Conservation (phyloP, 1,140 invertebrate genomes). For the Pseudoatta argentina region DNA sequence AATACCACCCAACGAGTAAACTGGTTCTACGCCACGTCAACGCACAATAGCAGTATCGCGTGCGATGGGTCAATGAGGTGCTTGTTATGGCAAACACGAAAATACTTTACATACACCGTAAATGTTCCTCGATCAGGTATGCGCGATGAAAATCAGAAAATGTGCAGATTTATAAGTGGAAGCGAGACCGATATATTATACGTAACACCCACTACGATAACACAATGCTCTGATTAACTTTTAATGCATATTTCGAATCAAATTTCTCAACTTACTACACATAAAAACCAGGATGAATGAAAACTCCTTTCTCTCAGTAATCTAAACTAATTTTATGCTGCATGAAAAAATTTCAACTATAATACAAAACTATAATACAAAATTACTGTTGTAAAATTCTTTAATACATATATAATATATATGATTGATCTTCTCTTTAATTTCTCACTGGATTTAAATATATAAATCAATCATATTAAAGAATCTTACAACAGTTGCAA, state of each 20-base stretch:
- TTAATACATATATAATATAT: too few relatives aligned
- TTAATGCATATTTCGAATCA: background rate
- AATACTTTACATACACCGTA: conserved; percentile 85
- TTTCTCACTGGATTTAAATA: too few relatives aligned
- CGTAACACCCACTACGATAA: conserved; percentile 41
- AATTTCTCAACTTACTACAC: background rate
- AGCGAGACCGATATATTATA: conserved; percentile 47
- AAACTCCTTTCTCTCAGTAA: background rate
- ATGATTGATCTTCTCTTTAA: too few relatives aligned
- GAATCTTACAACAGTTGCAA: too few relatives aligned
- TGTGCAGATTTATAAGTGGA: conserved; percentile 54
- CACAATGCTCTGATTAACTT: too few relatives aligned
- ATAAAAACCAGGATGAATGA: background rate
- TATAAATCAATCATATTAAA: too few relatives aligned
- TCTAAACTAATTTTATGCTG: background rate
- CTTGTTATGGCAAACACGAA: conserved; percentile 85
- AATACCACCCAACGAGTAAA: conserved; percentile 82
- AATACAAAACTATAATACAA: too few relatives aligned
- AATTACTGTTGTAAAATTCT: too few relatives aligned
- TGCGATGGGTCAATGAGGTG: conserved; percentile 85
- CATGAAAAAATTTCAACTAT: background rate
- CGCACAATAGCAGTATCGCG: conserved; percentile 77
- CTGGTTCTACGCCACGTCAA: conserved; percentile 79
- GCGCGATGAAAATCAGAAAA: conserved; percentile 70
- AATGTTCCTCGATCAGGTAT: conserved; percentile 80